Percentiles rank a stretch among this genome's conserved stretches.
These are phyloP conservation scores for Sternarchorhynchus goeldii DNA, from an alignment of 2,797 vertebrate genomes.

Conservation along the genomic window DNA sequence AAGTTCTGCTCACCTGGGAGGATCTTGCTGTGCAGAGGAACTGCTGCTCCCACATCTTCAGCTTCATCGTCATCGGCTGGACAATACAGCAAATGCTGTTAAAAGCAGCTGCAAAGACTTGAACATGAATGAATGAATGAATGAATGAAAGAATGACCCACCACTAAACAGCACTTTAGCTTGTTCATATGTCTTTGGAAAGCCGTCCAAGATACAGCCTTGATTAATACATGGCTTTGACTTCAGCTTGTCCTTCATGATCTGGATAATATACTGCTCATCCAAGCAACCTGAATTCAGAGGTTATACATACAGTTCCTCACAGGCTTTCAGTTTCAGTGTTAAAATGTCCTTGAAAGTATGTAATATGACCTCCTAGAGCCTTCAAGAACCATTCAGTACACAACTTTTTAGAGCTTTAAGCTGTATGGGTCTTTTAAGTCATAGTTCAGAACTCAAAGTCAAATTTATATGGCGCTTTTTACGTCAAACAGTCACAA, in stretches of 20 bases:
- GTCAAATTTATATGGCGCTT: too few species aligned
- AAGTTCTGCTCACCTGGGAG: slow-evolving; percentile 78
- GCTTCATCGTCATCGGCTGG: slow-evolving; percentile 76
- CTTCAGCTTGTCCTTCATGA: slow-evolving; percentile 84
- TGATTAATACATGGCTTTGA: slow-evolving; percentile 90
- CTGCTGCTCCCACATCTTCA: slow-evolving; percentile 67
- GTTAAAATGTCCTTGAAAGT: not conserved
- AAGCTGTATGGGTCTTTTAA: too few species aligned
- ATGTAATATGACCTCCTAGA: not conserved
- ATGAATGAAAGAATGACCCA: slow-evolving; percentile 61
- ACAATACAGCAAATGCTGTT: slow-evolving; percentile 28
- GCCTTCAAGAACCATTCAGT: too few species aligned
- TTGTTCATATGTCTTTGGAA: slow-evolving; percentile 84
- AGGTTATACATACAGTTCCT: not conserved
- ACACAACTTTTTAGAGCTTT: too few species aligned
- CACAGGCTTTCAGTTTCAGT: not conserved
- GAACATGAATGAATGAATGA: not conserved
- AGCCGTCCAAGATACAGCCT: slow-evolving; percentile 89
- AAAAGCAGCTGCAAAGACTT: not conserved
- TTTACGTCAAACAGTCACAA: too few species aligned
- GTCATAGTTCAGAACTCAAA: too few species aligned
- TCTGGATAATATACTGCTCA: slow-evolving; percentile 76
- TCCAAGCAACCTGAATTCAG: slow-evolving; percentile 75
- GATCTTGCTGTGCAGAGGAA: slow-evolving; percentile 65
- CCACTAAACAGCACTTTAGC: slow-evolving; percentile 84